Evolutionary conservation across 2,888 invertebrate species (phyloP).

Genomic region (Lymantria monacha): DNA sequence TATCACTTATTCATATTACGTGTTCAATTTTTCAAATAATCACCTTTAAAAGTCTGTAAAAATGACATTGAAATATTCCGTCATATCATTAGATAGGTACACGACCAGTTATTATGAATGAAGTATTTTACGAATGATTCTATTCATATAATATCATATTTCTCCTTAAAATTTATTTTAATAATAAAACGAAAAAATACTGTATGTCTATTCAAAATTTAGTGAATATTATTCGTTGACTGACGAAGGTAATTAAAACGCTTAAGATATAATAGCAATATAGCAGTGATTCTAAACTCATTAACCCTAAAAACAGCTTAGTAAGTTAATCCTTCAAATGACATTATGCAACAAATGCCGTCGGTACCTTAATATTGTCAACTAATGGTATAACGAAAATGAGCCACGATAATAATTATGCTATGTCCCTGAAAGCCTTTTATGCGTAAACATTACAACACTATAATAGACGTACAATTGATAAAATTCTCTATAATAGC

Average conservation of each 20-base stretch:
- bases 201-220: neutral
- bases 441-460: conserved; percentile 20
- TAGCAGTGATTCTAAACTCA: conserved; percentile 38
- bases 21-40: no score
- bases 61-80: no score
- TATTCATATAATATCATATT: neutral
- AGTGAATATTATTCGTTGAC: neutral
- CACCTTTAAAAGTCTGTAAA: no score
- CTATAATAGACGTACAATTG: conserved; percentile 5
- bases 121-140: no score
- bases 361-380: conserved; percentile 38
- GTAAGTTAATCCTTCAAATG: conserved; percentile 42
- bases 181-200: neutral
- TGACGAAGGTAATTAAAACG: conserved; percentile 18
- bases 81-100: no score
- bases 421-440: conserved; percentile 29
- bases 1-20: no score
- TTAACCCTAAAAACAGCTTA: conserved; percentile 54
- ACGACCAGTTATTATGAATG: no score
- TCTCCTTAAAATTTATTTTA: neutral
- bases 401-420: conserved; percentile 39
- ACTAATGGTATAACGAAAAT: conserved; percentile 39
- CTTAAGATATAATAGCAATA: conserved; percentile 16
- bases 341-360: conserved; percentile 38
- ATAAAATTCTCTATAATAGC: neutral